These are phyloP conservation scores for Myotis pilosus DNA, from an alignment of 2,797 vertebrate species.

Conservation along the genomic window DNA sequence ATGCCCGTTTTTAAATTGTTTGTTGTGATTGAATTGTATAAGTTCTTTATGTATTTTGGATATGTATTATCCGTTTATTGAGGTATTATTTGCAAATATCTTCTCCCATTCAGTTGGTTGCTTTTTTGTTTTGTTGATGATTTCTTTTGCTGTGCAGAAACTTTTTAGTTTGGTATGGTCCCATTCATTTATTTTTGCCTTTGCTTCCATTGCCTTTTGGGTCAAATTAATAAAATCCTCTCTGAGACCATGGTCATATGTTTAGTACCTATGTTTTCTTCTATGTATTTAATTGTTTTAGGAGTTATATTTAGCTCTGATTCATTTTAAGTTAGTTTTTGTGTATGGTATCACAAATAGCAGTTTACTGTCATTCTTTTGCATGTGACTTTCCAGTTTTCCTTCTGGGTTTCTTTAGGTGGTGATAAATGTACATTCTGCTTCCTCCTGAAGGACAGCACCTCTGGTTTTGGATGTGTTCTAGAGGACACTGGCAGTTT, in stretches of 20 bases:
- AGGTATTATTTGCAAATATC: background rate
- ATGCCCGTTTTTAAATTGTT: background rate
- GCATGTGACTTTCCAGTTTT: background rate
- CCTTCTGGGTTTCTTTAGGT: background rate
- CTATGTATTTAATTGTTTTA: background rate
- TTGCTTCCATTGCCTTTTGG: background rate
- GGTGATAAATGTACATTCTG: background rate
- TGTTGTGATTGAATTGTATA: background rate
- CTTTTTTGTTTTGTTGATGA: background rate
- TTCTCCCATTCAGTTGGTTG: background rate
- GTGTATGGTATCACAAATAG: background rate
- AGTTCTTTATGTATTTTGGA: background rate
- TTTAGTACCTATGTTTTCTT: background rate
- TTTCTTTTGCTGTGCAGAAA: background rate
- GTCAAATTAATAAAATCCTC: background rate
- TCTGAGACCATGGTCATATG: background rate
- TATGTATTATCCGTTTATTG: background rate
- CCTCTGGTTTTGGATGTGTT: background rate
- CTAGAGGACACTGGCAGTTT: background rate
- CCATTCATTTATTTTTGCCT: background rate
- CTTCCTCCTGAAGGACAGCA: background rate
- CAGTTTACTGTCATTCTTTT: background rate
- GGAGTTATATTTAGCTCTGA: background rate
- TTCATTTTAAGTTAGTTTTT: background rate
- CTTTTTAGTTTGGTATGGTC: background rate